A percentile compares a stretch with the other conserved stretches of the same genome.
phyloP scores from a whole-genome alignment of 2,888 invertebrate species.

The Standfussiana lucernea region DNA sequence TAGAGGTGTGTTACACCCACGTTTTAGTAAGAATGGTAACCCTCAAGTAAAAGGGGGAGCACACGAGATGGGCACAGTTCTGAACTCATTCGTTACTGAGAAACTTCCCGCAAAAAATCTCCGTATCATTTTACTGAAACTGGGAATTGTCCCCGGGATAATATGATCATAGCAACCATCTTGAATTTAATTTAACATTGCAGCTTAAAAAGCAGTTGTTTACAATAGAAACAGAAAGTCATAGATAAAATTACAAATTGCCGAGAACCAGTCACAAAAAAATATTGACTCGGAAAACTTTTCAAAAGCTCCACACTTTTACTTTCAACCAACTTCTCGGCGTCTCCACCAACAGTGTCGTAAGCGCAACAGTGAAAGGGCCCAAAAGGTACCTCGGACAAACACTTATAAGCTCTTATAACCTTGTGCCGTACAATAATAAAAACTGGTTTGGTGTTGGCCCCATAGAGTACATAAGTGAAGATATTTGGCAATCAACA shows the following conservation, averaged over 20 bases:
- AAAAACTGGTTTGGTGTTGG: conserved; percentile 51
- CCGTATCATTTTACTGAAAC: no score
- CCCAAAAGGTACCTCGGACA: conserved; percentile 37
- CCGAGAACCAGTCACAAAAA: neutral
- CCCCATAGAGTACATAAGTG: conserved; percentile 8
- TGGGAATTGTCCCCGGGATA: no score
- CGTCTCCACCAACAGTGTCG: conserved; percentile 21
- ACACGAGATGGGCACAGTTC: no score
- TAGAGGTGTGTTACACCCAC: no score
- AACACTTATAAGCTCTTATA: conserved; percentile 25
- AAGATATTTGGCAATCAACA: conserved; percentile 41
- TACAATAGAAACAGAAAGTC: no score
- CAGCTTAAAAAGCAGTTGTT: no score
- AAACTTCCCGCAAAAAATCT: no score
- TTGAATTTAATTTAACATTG: no score
- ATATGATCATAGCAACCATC: no score
- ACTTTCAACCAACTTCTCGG: conserved; percentile 29
- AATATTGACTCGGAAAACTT: conserved; percentile 15
- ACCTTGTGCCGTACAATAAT: conserved; percentile 44
- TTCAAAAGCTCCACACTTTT: conserved; percentile 33
- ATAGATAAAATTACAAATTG: neutral
- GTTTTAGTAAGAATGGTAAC: no score
- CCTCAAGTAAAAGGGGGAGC: no score
- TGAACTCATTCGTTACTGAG: no score
- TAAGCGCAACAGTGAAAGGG: conserved; percentile 56